Conservation (phyloP, 2,113 vertebrate species). For the Empidonax alnorum region DNA sequence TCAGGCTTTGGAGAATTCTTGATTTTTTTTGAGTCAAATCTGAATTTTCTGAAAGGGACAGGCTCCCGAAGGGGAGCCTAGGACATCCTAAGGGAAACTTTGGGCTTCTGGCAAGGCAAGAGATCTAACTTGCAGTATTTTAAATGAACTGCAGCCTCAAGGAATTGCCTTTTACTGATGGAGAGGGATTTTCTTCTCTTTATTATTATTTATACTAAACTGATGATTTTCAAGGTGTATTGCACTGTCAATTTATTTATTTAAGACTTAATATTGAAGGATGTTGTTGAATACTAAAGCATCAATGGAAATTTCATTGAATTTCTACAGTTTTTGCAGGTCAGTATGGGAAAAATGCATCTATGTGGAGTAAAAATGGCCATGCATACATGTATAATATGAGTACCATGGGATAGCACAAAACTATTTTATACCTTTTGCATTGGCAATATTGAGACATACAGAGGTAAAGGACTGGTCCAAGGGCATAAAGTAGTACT, state of each 20-base stretch:
- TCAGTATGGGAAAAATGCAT: background rate
- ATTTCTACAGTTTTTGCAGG: background rate
- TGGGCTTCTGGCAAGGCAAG: background rate
- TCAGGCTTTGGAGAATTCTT: background rate
- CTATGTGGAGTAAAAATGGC: background rate
- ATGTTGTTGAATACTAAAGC: background rate
- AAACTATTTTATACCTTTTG: background rate
- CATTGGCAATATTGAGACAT: background rate
- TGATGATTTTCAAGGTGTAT: background rate
- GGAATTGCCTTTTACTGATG: background rate
- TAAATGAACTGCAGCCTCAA: background rate
- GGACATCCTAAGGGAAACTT: fast-evolving
- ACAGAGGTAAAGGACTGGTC: background rate
- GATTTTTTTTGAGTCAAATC: background rate
- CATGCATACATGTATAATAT: background rate
- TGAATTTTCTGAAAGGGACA: background rate
- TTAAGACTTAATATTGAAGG: background rate
- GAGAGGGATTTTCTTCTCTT: background rate
- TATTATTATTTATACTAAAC: background rate
- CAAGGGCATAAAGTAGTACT: background rate
- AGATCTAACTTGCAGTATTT: background rate
- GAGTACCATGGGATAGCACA: background rate
- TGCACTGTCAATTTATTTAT: background rate
- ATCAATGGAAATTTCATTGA: background rate
- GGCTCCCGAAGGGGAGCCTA: background rate